Evolutionary conservation across 2,113 vertebrate species (phyloP).

Genomic region (Rhipidura dahli): DNA sequence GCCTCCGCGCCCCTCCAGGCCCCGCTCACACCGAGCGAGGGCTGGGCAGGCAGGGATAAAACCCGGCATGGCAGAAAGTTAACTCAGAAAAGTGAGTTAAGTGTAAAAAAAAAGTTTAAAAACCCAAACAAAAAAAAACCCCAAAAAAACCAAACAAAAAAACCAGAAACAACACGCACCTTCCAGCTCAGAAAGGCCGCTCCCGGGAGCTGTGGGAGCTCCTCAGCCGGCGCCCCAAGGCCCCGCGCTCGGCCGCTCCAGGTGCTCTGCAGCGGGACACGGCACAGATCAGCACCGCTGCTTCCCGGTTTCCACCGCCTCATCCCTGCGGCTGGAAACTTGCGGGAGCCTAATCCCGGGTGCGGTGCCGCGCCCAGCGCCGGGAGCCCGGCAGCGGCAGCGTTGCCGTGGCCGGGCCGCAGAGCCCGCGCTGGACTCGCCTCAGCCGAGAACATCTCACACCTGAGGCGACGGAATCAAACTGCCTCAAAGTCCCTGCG

Average conservation of each 20-base stretch:
- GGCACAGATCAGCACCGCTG: not conserved
- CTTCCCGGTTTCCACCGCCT: accelerated
- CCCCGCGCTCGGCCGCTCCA: too few relatives aligned
- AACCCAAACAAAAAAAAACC: not conserved
- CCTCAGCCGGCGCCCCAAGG: not conserved
- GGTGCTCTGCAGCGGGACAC: not conserved
- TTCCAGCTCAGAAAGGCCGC: not conserved
- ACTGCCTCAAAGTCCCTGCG: accelerated
- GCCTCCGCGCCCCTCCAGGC: not conserved
- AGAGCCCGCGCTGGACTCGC: not conserved
- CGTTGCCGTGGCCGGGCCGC: not conserved
- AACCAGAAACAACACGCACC: too few relatives aligned
- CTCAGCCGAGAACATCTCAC: not conserved
- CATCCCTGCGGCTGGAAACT: not conserved
- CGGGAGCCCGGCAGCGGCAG: not conserved
- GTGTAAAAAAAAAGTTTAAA: not conserved
- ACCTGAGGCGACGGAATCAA: not conserved
- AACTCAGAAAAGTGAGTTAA: not conserved
- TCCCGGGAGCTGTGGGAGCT: not conserved
- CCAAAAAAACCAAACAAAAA: not conserved
- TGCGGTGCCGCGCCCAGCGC: not conserved
- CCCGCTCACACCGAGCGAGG: not conserved
- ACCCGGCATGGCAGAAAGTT: not conserved
- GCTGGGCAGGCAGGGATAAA: not conserved
- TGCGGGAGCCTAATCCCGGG: not conserved